Evolutionary conservation across 2,888 invertebrate genomes (phyloP).

Genomic region (Pecten maximus): DNA sequence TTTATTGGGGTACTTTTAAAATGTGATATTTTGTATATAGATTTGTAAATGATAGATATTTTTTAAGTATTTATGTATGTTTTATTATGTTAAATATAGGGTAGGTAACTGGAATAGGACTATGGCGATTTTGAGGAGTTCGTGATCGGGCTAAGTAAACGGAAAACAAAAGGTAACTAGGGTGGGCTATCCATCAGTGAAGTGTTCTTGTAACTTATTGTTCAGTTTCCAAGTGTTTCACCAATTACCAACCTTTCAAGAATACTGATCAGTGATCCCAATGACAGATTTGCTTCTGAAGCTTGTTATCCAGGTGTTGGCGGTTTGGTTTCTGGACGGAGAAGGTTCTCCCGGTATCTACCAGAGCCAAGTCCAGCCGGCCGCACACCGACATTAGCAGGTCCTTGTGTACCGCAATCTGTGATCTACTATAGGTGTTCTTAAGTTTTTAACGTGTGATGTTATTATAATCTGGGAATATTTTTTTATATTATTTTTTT

Average conservation of each 20-base stretch:
- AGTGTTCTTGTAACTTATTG: neutral
- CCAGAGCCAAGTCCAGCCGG: neutral
- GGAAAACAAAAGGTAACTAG: neutral
- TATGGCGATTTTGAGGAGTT: neutral
- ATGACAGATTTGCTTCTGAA: neutral
- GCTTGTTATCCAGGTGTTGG: neutral
- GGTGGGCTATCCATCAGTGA: neutral
- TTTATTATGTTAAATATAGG: neutral
- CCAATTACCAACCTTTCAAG: neutral
- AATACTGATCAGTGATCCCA: neutral
- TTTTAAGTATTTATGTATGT: neutral
- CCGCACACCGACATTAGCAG: constrained; percentile 26
- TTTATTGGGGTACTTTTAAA: neutral
- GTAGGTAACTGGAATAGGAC: neutral
- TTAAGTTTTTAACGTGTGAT: constrained; percentile 33
- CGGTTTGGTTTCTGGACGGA: neutral
- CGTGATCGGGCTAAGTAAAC: neutral
- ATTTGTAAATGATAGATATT: constrained; percentile 17
- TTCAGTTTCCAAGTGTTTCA: neutral
- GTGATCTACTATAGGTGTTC: constrained; percentile 31
- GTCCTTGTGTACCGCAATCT: constrained; percentile 28
- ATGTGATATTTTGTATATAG: constrained; percentile 17
- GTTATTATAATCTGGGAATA: constrained; percentile 28
- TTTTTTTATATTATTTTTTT: constrained; percentile 21
- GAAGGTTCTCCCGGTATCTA: neutral